Conservation (phyloP, 2,888 invertebrate genomes). For the Asteroscopus sphinx region DNA sequence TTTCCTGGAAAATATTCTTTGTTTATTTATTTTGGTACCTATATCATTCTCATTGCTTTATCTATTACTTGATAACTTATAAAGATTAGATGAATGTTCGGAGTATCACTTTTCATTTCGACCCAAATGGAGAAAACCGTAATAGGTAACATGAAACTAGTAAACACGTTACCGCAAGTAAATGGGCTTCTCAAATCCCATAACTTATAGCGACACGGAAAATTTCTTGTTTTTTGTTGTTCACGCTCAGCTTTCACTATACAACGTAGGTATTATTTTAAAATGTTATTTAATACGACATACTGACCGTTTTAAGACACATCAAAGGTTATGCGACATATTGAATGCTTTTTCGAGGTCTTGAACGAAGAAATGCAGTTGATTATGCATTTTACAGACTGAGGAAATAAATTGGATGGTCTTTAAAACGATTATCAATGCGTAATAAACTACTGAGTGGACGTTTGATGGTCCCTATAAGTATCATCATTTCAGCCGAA, state of each 20-base stretch:
- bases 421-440: conserved; percentile 19
- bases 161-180: conserved; percentile 35
- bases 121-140: conserved; percentile 38
- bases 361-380: conserved; percentile 52
- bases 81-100: background rate
- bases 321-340: conserved; percentile 70
- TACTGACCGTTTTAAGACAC: conserved; percentile 73
- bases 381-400: conserved; percentile 20
- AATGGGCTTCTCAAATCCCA: conserved; percentile 59
- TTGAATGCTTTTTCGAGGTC: conserved; percentile 48
- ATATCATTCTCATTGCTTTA: no score
- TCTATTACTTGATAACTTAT: no score
- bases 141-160: conserved; percentile 40
- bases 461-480: no score
- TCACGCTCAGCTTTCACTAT: conserved; percentile 76
- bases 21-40: no score
- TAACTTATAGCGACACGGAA: conserved; percentile 64
- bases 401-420: conserved; percentile 7
- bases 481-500: no score
- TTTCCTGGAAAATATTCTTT: no score
- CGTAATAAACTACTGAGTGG: conserved; percentile 19
- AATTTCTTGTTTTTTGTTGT: conserved; percentile 63
- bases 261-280: conserved; percentile 72
- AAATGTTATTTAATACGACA: conserved; percentile 81
- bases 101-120: conserved; percentile 37